Evolutionary conservation across 2,797 vertebrate genomes (phyloP), one percentile per base, ranked within the genome.

Genomic region (Arnoldichthys spilopterus): DNA sequence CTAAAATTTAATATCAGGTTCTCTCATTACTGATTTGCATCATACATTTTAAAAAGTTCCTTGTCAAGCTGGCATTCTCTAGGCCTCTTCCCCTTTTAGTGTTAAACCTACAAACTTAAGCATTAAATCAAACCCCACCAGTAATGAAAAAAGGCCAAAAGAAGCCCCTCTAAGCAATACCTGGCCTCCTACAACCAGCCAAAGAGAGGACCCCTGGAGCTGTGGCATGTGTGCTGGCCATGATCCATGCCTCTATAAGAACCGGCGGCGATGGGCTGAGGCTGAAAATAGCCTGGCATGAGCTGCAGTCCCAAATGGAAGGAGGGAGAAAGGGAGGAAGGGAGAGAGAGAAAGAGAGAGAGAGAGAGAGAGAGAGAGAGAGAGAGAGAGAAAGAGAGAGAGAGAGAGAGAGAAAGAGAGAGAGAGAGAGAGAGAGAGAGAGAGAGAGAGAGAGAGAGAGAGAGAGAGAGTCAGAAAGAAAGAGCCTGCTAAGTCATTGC

Each of bases 251-350:
- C 82, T 77, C 72, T 77, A 73, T 79, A 61, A 77, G 71, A 66
- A 85, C 79, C 82, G 79, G 76, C 79, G 84, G 85, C 83, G 45
- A 80, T 72, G 37, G 45, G 64, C 54, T 16, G 70, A 75, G 68
- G 78, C 86, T 82, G 76, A 87, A 88, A 85, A 87, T 87, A 85
- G 70, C 78, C 74, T 87, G 84, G 78, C 80, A 82, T 51, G 66
- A 78, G 78, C 43, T 32, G 3, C 28, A 45, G 45, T 80, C 80
- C 80, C 83, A 83, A 85, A 82, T 81, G 78, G 74, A 83, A 56
- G 77, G 64, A 69, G 56, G 70, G 70, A 78, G 64, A 74, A 75
- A 79, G 66, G 72, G 68, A 71, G 69, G 45, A 1, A 63, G 26
- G 56, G 40, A 64, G 43, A 59, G 28, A 47, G 18, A 28, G 68